These are phyloP conservation scores for Leptinotarsa defecta DNA, from an alignment of 1,140 invertebrate species.

Conservation along the genomic window DNA sequence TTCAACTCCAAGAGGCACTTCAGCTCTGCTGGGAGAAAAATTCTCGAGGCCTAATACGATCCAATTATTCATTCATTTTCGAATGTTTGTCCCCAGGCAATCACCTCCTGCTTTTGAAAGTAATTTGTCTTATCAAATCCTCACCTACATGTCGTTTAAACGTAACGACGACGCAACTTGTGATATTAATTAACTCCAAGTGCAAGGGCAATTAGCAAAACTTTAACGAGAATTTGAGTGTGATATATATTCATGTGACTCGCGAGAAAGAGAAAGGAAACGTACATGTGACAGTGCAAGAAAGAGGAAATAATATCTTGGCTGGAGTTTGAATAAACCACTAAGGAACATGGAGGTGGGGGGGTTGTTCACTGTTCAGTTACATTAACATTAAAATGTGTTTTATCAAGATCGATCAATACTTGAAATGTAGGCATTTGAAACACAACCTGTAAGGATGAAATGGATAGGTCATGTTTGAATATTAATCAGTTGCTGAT, in stretches of 20 bases:
- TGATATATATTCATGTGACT: slow-evolving; percentile 16
- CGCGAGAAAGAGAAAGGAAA: neutral
- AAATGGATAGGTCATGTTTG: no score
- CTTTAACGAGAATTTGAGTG: slow-evolving; percentile 23
- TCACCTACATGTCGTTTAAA: slow-evolving; percentile 15
- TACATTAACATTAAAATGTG: no score
- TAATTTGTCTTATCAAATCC: slow-evolving; percentile 24
- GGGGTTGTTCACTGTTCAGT: no score
- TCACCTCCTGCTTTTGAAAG: neutral
- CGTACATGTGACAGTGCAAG: no score
- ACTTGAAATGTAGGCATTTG: no score
- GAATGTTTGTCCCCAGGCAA: neutral
- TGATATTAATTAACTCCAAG: slow-evolving; percentile 24
- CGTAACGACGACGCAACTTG: slow-evolving; percentile 14
- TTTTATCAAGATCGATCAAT: no score
- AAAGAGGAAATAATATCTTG: no score
- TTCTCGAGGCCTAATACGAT: neutral
- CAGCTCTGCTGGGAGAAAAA: neutral
- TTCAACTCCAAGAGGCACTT: neutral
- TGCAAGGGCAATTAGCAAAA: slow-evolving; percentile 20
- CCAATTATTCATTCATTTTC: slow-evolving; percentile 11
- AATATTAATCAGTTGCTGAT: no score
- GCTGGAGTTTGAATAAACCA: no score
- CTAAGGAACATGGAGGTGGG: no score
- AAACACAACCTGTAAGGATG: no score